These are phyloP conservation scores for Meloidogyne exigua DNA, from an alignment of 1,140 invertebrate species.

Conservation along the genomic window DNA sequence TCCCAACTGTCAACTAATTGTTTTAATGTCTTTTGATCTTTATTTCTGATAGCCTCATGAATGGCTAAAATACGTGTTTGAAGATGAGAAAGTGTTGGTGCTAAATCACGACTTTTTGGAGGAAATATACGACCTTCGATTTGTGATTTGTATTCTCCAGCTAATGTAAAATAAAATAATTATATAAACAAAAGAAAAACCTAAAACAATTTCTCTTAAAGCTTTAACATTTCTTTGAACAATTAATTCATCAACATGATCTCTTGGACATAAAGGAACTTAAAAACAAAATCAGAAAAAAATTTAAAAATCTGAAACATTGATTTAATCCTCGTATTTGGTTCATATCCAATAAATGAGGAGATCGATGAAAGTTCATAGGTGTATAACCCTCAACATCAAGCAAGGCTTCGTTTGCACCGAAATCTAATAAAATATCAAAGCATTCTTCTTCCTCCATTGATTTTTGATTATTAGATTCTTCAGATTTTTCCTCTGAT, in stretches of 20 bases:
- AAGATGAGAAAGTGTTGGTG: constrained; percentile 41
- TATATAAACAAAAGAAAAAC: neutral
- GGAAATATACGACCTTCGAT: constrained; percentile 53
- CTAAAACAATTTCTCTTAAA: constrained; percentile 44
- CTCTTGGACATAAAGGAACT: constrained; percentile 41
- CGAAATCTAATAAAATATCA: constrained; percentile 48
- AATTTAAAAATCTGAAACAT: constrained; percentile 32
- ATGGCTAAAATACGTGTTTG: constrained; percentile 80
- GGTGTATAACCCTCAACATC: constrained; percentile 53
- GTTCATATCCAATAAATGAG: constrained; percentile 47
- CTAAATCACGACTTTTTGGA: constrained; percentile 46
- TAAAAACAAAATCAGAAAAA: neutral
- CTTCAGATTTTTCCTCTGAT: neutral
- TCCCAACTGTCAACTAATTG: constrained; percentile 81
- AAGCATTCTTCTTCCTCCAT: constrained; percentile 41
- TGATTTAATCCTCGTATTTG: constrained; percentile 54
- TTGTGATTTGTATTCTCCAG: constrained; percentile 41
- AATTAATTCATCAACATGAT: constrained; percentile 52
- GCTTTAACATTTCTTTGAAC: constrained; percentile 43
- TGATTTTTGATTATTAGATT: constrained; percentile 4
- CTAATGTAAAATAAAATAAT: constrained; percentile 9
- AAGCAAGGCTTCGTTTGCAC: constrained; percentile 50
- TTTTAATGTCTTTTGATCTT: constrained; percentile 79
- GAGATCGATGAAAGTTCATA: constrained; percentile 41
- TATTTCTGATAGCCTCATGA: constrained; percentile 78